Percentiles rank a stretch among this genome's conserved stretches.
phyloP scores from a whole-genome alignment of 2,113 vertebrate species.

The Phaetusa simplex region DNA sequence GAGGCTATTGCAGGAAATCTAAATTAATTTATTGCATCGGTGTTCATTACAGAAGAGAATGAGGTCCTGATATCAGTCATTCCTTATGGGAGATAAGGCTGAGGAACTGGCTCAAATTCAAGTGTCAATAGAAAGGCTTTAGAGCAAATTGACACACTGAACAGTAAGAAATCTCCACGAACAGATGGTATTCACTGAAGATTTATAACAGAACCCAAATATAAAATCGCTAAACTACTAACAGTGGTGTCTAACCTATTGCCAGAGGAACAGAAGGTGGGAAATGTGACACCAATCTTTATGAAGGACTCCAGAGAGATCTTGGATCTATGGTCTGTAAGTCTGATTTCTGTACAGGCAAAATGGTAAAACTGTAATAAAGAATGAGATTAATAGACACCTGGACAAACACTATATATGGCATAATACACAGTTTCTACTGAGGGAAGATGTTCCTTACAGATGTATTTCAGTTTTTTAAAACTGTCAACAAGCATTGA shows the following conservation, averaged over 20 bases:
- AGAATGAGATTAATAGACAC: neutral
- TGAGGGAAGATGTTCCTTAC: neutral
- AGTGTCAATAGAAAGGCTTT: conserved; percentile 55
- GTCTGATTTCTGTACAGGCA: neutral
- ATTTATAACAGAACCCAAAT: conserved; percentile 52
- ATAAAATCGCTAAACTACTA: conserved; percentile 30
- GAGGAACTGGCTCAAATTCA: conserved; percentile 54
- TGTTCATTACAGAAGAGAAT: conserved; percentile 57
- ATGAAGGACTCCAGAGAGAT: conserved; percentile 49
- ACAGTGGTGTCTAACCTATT: conserved; percentile 41
- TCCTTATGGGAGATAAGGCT: conserved; percentile 41
- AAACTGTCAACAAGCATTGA: neutral
- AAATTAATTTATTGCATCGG: conserved; percentile 52
- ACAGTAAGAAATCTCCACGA: conserved; percentile 53
- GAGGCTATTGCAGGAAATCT: conserved; percentile 38
- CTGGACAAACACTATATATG: neutral
- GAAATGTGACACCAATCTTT: conserved; percentile 54
- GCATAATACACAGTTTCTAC: neutral
- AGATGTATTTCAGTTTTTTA: neutral
- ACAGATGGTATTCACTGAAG: conserved; percentile 58
- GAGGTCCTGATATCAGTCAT: conserved; percentile 35
- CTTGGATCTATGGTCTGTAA: neutral
- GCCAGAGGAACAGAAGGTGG: conserved; percentile 55
- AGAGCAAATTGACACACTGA: conserved; percentile 47
- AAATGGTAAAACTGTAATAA: neutral